Base-by-base conservation (phyloP, 2,113 vertebrate genomes). In the Xenotilapia flavipinnis region DNA sequence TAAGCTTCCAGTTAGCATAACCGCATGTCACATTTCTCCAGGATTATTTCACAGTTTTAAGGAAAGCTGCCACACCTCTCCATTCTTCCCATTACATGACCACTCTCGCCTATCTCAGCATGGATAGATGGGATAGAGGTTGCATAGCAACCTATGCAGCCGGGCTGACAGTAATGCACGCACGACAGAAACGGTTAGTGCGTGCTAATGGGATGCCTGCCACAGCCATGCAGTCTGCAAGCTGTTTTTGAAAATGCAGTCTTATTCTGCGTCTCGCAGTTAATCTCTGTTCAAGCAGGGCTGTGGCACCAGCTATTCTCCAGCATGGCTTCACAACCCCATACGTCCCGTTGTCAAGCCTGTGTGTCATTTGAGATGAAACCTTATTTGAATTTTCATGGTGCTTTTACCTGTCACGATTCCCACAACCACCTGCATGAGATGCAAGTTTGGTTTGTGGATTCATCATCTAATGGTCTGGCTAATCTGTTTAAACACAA, bases 91-190 rank as follows among this genome's bases (percentile, higher is more conserved):
- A 7, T 77, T 5, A 15, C 47, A 68, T 82, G 82, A 56, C 79
- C 82, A 83, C 77, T 51, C 58, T 75, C 62, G 54, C 14, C 33
- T 80, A n/a, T 42, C 40, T 60, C 11, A 33, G 87, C 54, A 86
- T 82, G 38, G 75, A 82, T 80, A 79, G 79, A 86, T 51, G 11
- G 62, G 38, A 40, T 75, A 58, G n/a, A 68, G 55, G 95, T 96
- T 94, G 93, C 94, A 68, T 93, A 89, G 95, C 91, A 95, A 95
- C 95, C 40, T 70, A 54, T 79, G 80, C 80, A 84, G 80, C 87
- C 84, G 65, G 70, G 53, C 80, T 92, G 83, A 90, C 83, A 68
- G 88, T 89, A 90, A 38, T 84, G 86, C 15, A 83, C 19, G 47
- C 88, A 88, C 86, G 80, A 83, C 89, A 88, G 17, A 85, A 60